Evolutionary conservation across 1,140 invertebrate species (phyloP).

Genomic region (Pollicipes pollicipes): DNA sequence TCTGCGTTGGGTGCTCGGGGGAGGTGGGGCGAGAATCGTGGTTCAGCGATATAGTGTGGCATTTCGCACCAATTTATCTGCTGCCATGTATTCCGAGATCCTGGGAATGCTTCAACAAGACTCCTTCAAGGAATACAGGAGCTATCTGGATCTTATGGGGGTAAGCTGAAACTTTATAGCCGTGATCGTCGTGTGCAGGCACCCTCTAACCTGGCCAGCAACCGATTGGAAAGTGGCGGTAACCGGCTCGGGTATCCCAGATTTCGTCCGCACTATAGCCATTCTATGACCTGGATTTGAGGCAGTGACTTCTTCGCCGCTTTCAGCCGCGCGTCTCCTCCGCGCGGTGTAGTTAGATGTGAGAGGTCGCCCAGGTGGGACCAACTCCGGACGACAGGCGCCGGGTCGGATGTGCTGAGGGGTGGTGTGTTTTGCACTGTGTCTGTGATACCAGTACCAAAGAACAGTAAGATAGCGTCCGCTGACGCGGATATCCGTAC

Average conservation of each 20-base stretch:
- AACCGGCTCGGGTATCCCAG: background rate
- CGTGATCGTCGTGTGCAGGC: background rate
- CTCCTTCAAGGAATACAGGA: background rate
- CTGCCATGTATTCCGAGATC: slow-evolving; percentile 4
- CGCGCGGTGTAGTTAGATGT: background rate
- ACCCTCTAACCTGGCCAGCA: background rate
- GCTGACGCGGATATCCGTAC: too few relatives aligned
- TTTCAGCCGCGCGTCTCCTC: too few relatives aligned
- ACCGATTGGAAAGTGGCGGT: background rate
- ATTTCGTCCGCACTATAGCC: background rate
- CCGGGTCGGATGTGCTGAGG: background rate
- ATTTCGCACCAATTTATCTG: background rate
- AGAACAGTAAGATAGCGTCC: too few relatives aligned
- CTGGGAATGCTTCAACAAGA: background rate
- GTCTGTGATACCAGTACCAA: background rate
- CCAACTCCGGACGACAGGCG: too few relatives aligned
- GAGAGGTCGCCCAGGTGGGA: background rate
- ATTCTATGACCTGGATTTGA: background rate
- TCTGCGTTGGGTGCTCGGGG: background rate
- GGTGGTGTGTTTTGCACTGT: too few relatives aligned
- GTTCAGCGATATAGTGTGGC: background rate
- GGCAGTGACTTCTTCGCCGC: too few relatives aligned
- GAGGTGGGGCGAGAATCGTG: background rate
- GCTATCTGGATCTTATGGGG: background rate
- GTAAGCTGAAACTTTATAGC: background rate